Base-by-base conservation (phyloP, 2,888 invertebrate species). In the Drosophila nigritarsus region DNA sequence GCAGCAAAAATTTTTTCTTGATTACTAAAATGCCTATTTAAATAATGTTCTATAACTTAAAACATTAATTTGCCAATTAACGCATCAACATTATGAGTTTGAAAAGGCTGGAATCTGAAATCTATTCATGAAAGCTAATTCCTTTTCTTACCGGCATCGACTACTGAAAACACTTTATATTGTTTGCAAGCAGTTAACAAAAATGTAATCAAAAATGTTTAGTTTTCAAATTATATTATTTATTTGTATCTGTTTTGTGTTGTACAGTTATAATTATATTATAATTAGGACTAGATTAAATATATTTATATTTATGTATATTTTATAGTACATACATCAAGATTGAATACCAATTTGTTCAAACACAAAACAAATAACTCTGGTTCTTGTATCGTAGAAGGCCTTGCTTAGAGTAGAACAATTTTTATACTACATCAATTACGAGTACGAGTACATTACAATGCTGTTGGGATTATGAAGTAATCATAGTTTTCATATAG, bases 231-330 rank as follows among this genome's bases (percentile, higher is more conserved):
- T 70, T 59, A 69, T 55, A 68, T 84, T 72, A 69, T 76, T 88
- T 87, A 79, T 79, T 89, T 80, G 75, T 73, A 69, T 66, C 63
- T 74, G 61, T 42, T 70, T 68, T 56, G 60, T 77, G 75, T 70
- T 80, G 74, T 87, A 87, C 82, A 90, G 48, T 82, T 86, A 80
- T 75, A 90, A 66, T 82, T 90, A 89, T 65, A 80, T 90, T 88
- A 88, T 69, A 82, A 73, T 89, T 80, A 88, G 87, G 88, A 88
- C 88, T 88, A 88, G 88, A 89, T 80, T 85, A 83, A 67, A 75
- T 77, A 54, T 73, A 65, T 38, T 27, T 27, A 32, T 62, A 55
- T 32, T 11, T 40, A 15, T 27, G 15, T 58, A 30, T 64, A 48
- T 66, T 32, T 36, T 50, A 40, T 65, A 59, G 55, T 80, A 70